Percentiles rank a stretch among this genome's conserved stretches.
Evolutionary conservation across 2,888 invertebrate species (phyloP).

Genomic region (Anaspis maculata): DNA sequence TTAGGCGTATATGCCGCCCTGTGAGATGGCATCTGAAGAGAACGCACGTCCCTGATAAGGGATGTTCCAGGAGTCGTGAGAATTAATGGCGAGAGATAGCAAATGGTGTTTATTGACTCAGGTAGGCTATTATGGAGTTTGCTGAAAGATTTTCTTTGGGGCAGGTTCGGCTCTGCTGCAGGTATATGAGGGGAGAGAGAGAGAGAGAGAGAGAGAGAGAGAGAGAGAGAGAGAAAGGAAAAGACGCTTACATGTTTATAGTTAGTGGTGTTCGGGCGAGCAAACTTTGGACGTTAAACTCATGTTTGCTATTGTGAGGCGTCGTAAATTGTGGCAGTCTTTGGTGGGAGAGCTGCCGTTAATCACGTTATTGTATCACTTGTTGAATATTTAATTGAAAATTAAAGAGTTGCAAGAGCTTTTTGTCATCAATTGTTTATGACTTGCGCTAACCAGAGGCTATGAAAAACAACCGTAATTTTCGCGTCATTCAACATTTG

Average conservation of each 20-base stretch:
- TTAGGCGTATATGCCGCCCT: no score
- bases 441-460: no score
- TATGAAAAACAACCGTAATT: no score
- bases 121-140: constrained; percentile 14
- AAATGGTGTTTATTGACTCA: constrained; percentile 14
- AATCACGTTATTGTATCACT: neutral
- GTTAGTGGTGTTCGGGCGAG: no score
- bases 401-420: no score
- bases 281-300: neutral
- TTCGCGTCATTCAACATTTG: no score
- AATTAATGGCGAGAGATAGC: constrained; percentile 12
- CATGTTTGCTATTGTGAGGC: neutral
- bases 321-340: neutral
- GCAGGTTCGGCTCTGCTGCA: neutral
- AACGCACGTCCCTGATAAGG: constrained; percentile 7
- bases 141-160: constrained; percentile 8
- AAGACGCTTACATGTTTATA: neutral
- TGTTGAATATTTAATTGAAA: neutral
- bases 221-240: no score
- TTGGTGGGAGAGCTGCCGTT: neutral
- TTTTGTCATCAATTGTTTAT: no score
- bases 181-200: no score
- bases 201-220: no score
- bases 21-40: no score
- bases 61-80: constrained; percentile 10